Evolutionary conservation across 2,888 invertebrate genomes (phyloP).

Genomic region (Leptinotarsa tumamoca): DNA sequence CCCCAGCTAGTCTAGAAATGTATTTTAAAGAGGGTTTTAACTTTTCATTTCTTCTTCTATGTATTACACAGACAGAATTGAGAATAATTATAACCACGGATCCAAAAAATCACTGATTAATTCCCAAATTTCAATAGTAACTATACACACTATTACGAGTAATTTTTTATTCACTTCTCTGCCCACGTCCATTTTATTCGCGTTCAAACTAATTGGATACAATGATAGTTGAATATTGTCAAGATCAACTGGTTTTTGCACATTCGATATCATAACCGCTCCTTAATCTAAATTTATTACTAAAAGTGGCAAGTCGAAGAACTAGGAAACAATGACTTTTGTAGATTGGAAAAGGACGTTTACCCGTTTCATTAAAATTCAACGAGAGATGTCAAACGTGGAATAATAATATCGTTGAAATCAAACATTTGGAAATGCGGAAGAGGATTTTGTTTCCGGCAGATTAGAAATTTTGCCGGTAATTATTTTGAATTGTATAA

Average conservation of each 20-base stretch:
- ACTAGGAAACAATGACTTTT: slow-evolving; percentile 10
- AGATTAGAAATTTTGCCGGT: neutral
- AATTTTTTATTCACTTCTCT: neutral
- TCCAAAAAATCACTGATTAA: too few relatives aligned
- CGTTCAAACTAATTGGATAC: neutral
- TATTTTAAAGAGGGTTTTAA: too few relatives aligned
- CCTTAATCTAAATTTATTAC: slow-evolving; percentile 18
- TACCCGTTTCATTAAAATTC: slow-evolving; percentile 6
- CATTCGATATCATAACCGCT: slow-evolving; percentile 11
- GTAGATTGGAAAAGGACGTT: slow-evolving; percentile 9
- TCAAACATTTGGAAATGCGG: slow-evolving; percentile 14
- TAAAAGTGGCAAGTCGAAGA: neutral
- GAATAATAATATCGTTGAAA: slow-evolving; percentile 1
- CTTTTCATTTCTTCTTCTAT: too few relatives aligned
- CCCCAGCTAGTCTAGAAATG: too few relatives aligned
- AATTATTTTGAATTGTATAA: neutral
- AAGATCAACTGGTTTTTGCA: slow-evolving; percentile 27
- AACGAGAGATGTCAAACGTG: slow-evolving; percentile 6
- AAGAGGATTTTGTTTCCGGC: slow-evolving; percentile 6
- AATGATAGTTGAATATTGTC: slow-evolving; percentile 11
- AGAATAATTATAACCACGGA: too few relatives aligned
- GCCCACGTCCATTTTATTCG: neutral
- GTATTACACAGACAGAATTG: too few relatives aligned
- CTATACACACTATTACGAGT: neutral
- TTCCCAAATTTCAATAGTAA: too few relatives aligned